These are phyloP conservation scores for Amphipyra berbera DNA, from an alignment of 2,888 invertebrate species.

Conservation along the genomic window DNA sequence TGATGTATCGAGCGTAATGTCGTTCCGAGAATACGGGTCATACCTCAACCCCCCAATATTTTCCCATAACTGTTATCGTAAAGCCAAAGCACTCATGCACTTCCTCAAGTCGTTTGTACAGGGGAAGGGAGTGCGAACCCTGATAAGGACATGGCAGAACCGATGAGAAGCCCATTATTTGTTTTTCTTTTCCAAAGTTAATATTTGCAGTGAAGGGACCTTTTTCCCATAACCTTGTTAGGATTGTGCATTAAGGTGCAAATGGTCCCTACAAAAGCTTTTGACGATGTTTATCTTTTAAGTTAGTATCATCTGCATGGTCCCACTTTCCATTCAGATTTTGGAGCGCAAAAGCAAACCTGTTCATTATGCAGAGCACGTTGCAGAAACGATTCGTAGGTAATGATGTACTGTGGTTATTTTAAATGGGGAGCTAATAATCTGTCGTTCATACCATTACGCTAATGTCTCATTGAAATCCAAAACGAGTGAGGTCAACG, in stretches of 20 bases:
- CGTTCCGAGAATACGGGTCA: slow-evolving; percentile 23
- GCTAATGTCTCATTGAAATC: slow-evolving; percentile 48
- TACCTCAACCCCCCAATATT: slow-evolving; percentile 25
- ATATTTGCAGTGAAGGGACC: slow-evolving; percentile 25
- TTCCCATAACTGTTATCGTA: slow-evolving; percentile 40
- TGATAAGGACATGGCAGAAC: slow-evolving; percentile 41
- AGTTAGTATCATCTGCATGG: slow-evolving; percentile 12
- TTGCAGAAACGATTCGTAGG: background rate
- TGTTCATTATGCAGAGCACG: slow-evolving; percentile 20
- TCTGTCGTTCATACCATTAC: slow-evolving; percentile 24
- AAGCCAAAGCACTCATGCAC: slow-evolving; percentile 29
- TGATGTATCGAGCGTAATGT: slow-evolving; percentile 16
- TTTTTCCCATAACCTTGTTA: slow-evolving; percentile 33
- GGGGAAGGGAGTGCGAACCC: slow-evolving; percentile 44
- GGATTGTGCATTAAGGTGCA: slow-evolving; percentile 40
- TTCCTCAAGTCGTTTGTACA: slow-evolving; percentile 35
- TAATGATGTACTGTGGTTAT: slow-evolving; percentile 22
- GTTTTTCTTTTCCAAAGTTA: slow-evolving; percentile 40
- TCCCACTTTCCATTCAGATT: slow-evolving; percentile 4
- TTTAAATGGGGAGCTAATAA: slow-evolving; percentile 30
- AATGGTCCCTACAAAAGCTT: slow-evolving; percentile 26
- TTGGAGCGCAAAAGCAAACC: background rate
- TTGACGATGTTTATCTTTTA: slow-evolving; percentile 46
- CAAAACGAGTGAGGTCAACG: slow-evolving; percentile 27
- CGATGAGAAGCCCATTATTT: slow-evolving; percentile 40